These are phyloP conservation scores for Drosophila azteca DNA, from an alignment of 1,140 invertebrate species.

Conservation along the genomic window DNA sequence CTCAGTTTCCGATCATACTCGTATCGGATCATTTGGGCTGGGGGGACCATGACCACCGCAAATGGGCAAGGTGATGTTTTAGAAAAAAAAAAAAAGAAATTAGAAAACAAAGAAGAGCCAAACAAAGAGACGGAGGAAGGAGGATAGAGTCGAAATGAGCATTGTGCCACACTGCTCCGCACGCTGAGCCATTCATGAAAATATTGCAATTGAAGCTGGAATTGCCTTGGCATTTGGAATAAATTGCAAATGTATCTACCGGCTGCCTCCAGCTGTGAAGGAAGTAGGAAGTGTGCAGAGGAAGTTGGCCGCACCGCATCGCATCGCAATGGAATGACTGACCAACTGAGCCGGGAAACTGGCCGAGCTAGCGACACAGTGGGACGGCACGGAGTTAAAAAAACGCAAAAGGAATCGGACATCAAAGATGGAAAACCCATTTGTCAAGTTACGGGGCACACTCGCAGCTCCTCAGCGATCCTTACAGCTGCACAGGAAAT, in stretches of 20 bases:
- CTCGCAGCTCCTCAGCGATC: slow-evolving; percentile 50
- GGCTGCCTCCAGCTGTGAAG: slow-evolving; percentile 51
- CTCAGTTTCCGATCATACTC: no score
- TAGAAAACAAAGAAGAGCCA: slow-evolving; percentile 27
- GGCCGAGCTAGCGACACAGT: slow-evolving; percentile 46
- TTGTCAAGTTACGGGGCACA: slow-evolving; percentile 68
- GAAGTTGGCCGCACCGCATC: slow-evolving; percentile 44
- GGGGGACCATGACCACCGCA: slow-evolving; percentile 40
- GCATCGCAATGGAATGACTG: background rate
- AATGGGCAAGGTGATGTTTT: slow-evolving; percentile 53
- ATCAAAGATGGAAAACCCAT: slow-evolving; percentile 52
- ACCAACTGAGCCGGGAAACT: slow-evolving; percentile 14
- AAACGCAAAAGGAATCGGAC: slow-evolving; percentile 15
- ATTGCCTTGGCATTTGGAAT: slow-evolving; percentile 72
- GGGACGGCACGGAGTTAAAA: slow-evolving; percentile 49
- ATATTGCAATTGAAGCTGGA: slow-evolving; percentile 64
- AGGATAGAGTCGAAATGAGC: slow-evolving; percentile 11
- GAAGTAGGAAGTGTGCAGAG: slow-evolving; percentile 72
- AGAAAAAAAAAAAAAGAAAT: slow-evolving; percentile 35
- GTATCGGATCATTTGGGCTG: background rate
- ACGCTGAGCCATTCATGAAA: slow-evolving; percentile 66
- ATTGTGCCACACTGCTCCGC: slow-evolving; percentile 12
- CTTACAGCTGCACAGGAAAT: slow-evolving; percentile 38
- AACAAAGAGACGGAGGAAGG: slow-evolving; percentile 8
- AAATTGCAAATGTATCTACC: slow-evolving; percentile 75